Conservation (phyloP, 2,113 vertebrate genomes). For the Cepphus grylle region DNA sequence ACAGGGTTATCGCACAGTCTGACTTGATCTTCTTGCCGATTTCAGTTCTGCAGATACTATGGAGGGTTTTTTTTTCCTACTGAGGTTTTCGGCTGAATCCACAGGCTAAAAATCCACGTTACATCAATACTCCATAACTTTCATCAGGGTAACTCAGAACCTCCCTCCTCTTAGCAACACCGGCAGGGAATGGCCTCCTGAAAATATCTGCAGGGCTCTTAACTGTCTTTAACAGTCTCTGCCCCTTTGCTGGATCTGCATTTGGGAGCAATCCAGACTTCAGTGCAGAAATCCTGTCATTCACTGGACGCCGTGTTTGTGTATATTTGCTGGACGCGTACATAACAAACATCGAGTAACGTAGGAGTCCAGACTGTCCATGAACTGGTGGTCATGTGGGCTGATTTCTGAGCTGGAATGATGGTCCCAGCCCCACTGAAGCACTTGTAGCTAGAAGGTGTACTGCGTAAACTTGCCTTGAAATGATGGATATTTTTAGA, state of each 20-base stretch:
- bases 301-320: neutral
- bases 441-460: no score
- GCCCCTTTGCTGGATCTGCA: accelerated
- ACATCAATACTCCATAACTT: neutral
- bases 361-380: accelerated
- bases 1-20: neutral
- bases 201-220: neutral
- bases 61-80: neutral
- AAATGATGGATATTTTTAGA: neutral
- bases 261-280: neutral
- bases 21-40: neutral
- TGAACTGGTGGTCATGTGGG: no score
- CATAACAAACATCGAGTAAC: accelerated
- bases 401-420: neutral
- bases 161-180: neutral
- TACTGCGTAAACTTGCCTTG: neutral
- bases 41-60: neutral
- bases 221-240: no score
- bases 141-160: neutral
- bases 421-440: neutral
- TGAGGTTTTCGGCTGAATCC: neutral
- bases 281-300: neutral
- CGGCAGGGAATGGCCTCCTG: neutral
- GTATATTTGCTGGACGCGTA: accelerated
- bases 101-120: neutral